Evolutionary conservation across 2,888 invertebrate genomes (phyloP).

Genomic region (Spilosoma lubricipeda): DNA sequence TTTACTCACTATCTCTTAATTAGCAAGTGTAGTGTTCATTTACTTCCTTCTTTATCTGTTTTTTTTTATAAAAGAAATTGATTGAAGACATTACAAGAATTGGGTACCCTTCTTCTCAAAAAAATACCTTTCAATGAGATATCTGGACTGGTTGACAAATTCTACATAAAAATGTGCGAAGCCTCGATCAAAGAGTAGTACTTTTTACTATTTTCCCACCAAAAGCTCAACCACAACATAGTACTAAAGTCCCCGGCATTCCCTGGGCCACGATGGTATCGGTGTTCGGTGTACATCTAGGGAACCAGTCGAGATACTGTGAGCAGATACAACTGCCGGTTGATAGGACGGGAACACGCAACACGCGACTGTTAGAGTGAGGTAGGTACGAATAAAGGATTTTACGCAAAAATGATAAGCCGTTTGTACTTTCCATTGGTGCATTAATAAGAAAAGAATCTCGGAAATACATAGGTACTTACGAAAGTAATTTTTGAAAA

Average conservation of each 20-base stretch:
- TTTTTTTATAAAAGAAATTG: too few relatives aligned
- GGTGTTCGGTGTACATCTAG: conserved; percentile 42
- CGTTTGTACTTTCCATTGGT: neutral
- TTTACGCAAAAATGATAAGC: neutral
- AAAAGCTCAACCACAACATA: conserved; percentile 12
- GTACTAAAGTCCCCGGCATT: conserved; percentile 25
- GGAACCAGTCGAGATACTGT: conserved; percentile 45
- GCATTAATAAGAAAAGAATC: neutral
- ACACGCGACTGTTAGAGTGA: conserved; percentile 18
- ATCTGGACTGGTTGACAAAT: neutral
- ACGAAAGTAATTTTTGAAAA: too few relatives aligned
- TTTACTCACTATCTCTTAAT: too few relatives aligned
- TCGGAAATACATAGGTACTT: too few relatives aligned
- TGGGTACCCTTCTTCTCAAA: too few relatives aligned
- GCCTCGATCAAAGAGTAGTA: neutral
- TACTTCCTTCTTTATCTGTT: too few relatives aligned
- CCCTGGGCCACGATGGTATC: conserved; percentile 33
- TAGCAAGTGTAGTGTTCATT: too few relatives aligned
- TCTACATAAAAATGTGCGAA: neutral
- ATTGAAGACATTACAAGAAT: too few relatives aligned
- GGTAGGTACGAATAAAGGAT: neutral
- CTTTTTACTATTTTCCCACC: conserved; percentile 8
- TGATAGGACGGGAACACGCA: conserved; percentile 50
- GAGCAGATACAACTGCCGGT: conserved; percentile 43
- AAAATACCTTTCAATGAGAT: neutral